Conservation (phyloP, 2,113 vertebrate species). For the Bufo gargarizans region DNA sequence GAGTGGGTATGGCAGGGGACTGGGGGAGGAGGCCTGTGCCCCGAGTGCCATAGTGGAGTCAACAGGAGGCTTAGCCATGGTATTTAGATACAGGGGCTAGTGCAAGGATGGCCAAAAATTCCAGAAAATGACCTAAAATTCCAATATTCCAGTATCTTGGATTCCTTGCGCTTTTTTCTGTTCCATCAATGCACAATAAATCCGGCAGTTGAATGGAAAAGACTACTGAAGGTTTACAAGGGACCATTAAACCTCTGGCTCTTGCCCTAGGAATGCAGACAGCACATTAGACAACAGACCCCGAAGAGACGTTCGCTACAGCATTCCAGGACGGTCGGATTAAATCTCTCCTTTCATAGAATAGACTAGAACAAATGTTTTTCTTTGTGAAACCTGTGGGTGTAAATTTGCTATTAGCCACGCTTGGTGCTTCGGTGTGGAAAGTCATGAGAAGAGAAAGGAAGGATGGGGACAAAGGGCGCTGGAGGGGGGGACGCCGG, state of each 20-base stretch:
- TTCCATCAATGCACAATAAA: not conserved
- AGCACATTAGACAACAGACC: conserved; percentile 59
- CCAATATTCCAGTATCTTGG: no score
- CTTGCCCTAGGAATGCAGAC: not conserved
- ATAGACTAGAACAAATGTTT: conserved; percentile 64
- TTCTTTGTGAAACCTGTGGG: conserved; percentile 69
- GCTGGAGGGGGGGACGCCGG: conserved; percentile 61
- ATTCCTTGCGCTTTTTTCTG: no score
- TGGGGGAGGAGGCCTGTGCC: no score
- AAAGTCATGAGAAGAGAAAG: conserved; percentile 63
- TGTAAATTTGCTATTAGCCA: conserved; percentile 69
- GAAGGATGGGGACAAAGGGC: conserved; percentile 63
- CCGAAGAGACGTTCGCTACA: conserved; percentile 19
- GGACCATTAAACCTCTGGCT: not conserved
- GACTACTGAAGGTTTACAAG: not conserved
- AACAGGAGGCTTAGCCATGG: no score
- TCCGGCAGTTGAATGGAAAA: not conserved
- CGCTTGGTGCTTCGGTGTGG: conserved; percentile 58
- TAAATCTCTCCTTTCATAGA: conserved; percentile 64
- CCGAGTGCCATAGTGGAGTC: no score
- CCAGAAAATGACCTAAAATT: no score
- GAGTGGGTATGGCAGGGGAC: no score
- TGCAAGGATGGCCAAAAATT: no score
- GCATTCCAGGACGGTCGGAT: conserved; percentile 62
- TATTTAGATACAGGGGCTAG: no score